Percentiles rank a stretch among this genome's conserved stretches.
Evolutionary conservation across 2,888 invertebrate species (phyloP).

Genomic region (Margaritifera margaritifera): DNA sequence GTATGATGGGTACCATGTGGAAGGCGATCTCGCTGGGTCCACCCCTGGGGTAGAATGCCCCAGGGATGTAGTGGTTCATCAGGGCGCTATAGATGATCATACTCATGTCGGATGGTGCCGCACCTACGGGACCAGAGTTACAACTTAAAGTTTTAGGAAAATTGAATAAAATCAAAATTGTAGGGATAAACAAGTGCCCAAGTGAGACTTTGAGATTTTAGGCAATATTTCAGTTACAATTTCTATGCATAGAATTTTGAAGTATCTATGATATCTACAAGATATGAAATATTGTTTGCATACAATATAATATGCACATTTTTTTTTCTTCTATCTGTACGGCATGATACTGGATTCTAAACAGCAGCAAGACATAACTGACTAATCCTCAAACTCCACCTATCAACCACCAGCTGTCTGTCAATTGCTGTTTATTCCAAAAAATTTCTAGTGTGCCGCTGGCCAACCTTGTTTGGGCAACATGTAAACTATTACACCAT

Average conservation of each 20-base stretch:
- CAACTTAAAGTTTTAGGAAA: neutral
- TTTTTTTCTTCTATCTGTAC: no score
- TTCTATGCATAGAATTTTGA: neutral
- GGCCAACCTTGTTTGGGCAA: no score
- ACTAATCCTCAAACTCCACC: no score
- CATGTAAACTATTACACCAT: no score
- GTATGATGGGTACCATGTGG: conserved; percentile 67
- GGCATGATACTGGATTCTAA: no score
- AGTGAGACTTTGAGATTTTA: no score
- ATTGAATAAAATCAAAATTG: neutral
- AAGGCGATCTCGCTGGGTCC: conserved; percentile 71
- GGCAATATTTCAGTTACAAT: no score
- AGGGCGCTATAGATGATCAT: conserved; percentile 59
- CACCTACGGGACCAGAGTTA: conserved; percentile 38
- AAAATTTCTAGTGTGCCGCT: no score
- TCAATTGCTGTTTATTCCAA: no score
- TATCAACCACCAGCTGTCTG: no score
- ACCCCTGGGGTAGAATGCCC: conserved; percentile 66
- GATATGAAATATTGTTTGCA: neutral
- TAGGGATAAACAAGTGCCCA: no score
- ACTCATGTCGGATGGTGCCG: conserved; percentile 49
- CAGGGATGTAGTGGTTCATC: conserved; percentile 55
- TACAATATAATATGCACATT: neutral
- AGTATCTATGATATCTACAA: neutral
- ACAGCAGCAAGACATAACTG: no score